Base-by-base conservation (phyloP, 53 echinoderm and acorn worm species). In the Temnopleurus reevesii region DNA sequence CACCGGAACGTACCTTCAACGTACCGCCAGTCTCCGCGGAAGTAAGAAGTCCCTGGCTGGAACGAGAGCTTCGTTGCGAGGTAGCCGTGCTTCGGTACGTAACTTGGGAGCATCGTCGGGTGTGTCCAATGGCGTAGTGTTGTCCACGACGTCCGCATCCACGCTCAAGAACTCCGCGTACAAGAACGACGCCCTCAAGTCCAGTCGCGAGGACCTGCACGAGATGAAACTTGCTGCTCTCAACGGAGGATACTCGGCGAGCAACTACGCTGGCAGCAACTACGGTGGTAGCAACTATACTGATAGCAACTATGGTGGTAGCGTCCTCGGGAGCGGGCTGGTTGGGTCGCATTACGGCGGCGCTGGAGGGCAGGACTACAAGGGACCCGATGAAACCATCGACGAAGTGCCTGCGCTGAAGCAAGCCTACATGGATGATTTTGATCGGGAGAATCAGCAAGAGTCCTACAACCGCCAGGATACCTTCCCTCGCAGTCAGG, bases 1-100 rank as follows among this genome's bases (percentile, higher is more conserved):
- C 61, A 91, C 97, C 0, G 95, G 97, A 2, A 95, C 97, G 1
- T 97, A 97, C 90, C 66, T 96, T 2, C 83, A 90, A 0, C 83
- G 92, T 0, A 76, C 76, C 1, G 7, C 76, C 9, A 89, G 89
- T 44, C 83, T 89, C 12, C 71, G 92, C 10, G 84, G 92, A 12
- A 92, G 92, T 49, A 90, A 90, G 60, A 57, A 59, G 21, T 91
- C 91, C 6, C 35, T 89, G 2, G 81, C 91, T 12, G 81, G 88
- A 9, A 89, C 92, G n/a, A 77, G 90, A 1, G 65, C 93, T 9
- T 94, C 94, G 8, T 77, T 94, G 33, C 89, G 94, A 6, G 90
- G 91, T 28, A 95, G 97, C 65, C 93, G 95, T 29, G 92, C 83
- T 21, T 92, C 92, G 12, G 76, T 92, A 28, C 81, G 89, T 12